phyloP scores from a whole-genome alignment of 1,140 invertebrate genomes.

The Hormaphis cornu region DNA sequence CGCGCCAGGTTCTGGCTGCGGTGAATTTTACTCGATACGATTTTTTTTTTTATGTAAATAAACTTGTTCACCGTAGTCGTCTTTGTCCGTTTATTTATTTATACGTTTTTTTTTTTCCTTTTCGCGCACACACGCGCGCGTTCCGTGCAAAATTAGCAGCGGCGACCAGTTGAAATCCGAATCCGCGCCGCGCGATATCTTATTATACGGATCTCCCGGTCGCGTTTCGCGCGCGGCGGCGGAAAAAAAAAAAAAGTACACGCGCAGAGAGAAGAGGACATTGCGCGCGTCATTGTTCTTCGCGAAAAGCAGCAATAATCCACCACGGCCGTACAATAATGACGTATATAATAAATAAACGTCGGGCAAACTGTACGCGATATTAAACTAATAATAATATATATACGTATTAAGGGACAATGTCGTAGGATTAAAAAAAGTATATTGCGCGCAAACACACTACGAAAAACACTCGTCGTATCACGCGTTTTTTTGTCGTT shows the following conservation, averaged over 20 bases:
- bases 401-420: no score
- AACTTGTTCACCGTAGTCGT: slow-evolving; percentile 31
- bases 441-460: no score
- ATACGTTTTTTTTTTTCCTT: slow-evolving; percentile 20
- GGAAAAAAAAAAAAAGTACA: not conserved
- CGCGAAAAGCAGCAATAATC: not conserved
- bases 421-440: no score
- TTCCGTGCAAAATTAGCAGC: slow-evolving; percentile 27
- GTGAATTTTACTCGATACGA: slow-evolving; percentile 10
- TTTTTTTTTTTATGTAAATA: slow-evolving; percentile 32
- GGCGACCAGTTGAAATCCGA: slow-evolving; percentile 32
- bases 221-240: slow-evolving; percentile 2
- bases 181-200: no score
- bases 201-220: slow-evolving; percentile 9
- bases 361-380: no score
- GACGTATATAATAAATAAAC: no score
- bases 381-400: not conserved
- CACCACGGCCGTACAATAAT: not conserved
- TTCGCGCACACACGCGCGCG: slow-evolving; percentile 2
- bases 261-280: not conserved
- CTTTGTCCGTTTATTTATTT: slow-evolving; percentile 31
- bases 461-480: no score
- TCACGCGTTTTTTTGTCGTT: no score
- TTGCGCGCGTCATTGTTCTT: slow-evolving; percentile 29
- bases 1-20: slow-evolving; percentile 7